A percentile compares a stretch with the other conserved stretches of the same genome.
phyloP scores from a whole-genome alignment of 2,113 vertebrate species.

The Potamarius usumacintae region DNA sequence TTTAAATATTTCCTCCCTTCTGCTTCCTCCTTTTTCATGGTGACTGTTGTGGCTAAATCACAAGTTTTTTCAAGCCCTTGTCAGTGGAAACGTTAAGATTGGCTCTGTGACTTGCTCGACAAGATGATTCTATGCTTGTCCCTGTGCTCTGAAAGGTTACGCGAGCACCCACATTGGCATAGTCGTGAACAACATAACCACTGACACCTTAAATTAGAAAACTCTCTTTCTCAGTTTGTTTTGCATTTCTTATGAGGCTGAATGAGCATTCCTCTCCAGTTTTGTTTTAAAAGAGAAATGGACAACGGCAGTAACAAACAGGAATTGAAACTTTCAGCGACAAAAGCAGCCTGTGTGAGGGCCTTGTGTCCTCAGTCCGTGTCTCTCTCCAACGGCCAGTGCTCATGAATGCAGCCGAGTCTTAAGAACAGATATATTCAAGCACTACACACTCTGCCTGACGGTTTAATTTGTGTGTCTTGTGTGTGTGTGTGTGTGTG shows the following conservation, averaged over 20 bases:
- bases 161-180: conserved; percentile 25
- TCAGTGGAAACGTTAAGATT: conserved; percentile 30
- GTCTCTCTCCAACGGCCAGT: conserved; percentile 61
- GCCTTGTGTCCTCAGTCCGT: conserved; percentile 57
- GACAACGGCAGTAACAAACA: conserved; percentile 48
- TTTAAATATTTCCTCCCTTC: neutral
- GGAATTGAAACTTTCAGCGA: conserved; percentile 61
- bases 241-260: conserved; percentile 32
- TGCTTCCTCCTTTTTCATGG: conserved; percentile 8
- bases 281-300: conserved; percentile 40
- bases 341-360: conserved; percentile 54
- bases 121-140: conserved; percentile 21
- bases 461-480: conserved; percentile 55
- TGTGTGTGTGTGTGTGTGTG: conserved; percentile 42
- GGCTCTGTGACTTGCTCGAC: conserved; percentile 1
- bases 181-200: conserved; percentile 14
- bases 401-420: conserved; percentile 61
- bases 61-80: conserved; percentile 41
- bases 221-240: conserved; percentile 33
- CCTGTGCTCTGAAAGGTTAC: conserved; percentile 11
- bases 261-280: conserved; percentile 26
- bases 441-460: conserved; percentile 53
- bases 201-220: conserved; percentile 39
- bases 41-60: conserved; percentile 37
- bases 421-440: conserved; percentile 63